These are phyloP conservation scores for Marronus borbonicus DNA, from an alignment of 2,888 invertebrate genomes.

Conservation along the genomic window DNA sequence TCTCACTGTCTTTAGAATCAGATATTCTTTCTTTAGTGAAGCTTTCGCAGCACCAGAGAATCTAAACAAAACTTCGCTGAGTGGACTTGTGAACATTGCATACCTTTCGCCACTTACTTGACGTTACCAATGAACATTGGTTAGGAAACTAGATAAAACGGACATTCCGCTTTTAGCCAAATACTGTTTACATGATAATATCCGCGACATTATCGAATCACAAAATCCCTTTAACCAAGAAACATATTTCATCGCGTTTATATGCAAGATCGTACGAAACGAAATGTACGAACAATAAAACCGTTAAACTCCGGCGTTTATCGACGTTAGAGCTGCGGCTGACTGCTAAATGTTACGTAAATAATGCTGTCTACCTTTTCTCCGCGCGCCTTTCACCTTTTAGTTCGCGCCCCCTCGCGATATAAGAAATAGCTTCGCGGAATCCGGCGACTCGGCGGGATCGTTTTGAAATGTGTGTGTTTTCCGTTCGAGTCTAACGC, in stretches of 20 bases:
- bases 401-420: background rate
- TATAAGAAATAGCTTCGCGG: background rate
- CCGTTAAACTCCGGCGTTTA: conserved; percentile 31
- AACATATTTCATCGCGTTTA: conserved; percentile 12
- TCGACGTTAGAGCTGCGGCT: conserved; percentile 18
- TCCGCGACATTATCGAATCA: background rate
- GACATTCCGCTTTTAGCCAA: no score
- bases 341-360: conserved; percentile 43
- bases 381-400: conserved; percentile 2
- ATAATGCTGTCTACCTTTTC: conserved; percentile 39
- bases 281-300: conserved; percentile 38
- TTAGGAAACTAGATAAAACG: no score
- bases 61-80: no score
- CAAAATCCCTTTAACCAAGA: background rate
- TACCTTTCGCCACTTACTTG: no score
- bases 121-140: no score
- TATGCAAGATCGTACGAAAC: conserved; percentile 15
- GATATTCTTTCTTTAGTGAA: no score
- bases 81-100: no score
- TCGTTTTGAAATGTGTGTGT: conserved; percentile 29
- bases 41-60: no score
- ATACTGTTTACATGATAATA: background rate
- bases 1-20: no score
- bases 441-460: conserved; percentile 2
- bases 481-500: conserved; percentile 25